Evolutionary conservation across 2,888 invertebrate species (phyloP).

Genomic region (Mythimna ferrago): DNA sequence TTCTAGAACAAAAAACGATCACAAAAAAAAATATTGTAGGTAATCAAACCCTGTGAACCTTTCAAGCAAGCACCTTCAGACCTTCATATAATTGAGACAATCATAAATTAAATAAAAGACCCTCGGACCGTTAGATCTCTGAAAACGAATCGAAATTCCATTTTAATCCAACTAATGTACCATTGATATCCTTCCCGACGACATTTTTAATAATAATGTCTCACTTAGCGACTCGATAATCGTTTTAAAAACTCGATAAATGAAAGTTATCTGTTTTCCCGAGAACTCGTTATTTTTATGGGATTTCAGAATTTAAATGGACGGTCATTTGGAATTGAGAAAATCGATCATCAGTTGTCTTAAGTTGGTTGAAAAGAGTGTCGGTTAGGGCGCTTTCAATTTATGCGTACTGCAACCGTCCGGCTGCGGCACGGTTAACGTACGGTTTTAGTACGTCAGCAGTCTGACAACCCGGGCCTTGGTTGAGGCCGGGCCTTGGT

Average conservation of each 20-base stretch:
- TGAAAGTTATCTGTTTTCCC: conserved; percentile 43
- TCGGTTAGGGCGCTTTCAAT: no score
- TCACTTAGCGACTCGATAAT: conserved; percentile 48
- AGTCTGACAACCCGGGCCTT: no score
- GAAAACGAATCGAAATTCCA: conserved; percentile 70
- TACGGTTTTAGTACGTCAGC: no score
- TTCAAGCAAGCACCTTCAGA: conserved; percentile 39
- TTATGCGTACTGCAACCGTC: no score
- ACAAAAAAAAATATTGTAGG: not conserved
- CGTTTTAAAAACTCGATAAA: conserved; percentile 55
- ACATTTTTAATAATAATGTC: conserved; percentile 66
- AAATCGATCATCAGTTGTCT: conserved; percentile 2
- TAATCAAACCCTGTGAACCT: conserved; percentile 1
- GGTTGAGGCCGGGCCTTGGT: no score
- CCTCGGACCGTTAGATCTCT: conserved; percentile 66
- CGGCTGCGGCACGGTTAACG: no score
- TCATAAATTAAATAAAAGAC: conserved; percentile 82
- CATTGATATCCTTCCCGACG: conserved; percentile 63
- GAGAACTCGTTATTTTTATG: conserved; percentile 51
- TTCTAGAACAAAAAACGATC: conserved; percentile 12
- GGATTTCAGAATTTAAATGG: conserved; percentile 32
- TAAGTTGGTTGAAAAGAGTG: not conserved
- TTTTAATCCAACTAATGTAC: conserved; percentile 76
- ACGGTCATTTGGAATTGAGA: conserved; percentile 11
- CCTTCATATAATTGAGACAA: conserved; percentile 78